Evolutionary conservation across 1,140 invertebrate genomes (phyloP).

Genomic region (Eueides isabella): DNA sequence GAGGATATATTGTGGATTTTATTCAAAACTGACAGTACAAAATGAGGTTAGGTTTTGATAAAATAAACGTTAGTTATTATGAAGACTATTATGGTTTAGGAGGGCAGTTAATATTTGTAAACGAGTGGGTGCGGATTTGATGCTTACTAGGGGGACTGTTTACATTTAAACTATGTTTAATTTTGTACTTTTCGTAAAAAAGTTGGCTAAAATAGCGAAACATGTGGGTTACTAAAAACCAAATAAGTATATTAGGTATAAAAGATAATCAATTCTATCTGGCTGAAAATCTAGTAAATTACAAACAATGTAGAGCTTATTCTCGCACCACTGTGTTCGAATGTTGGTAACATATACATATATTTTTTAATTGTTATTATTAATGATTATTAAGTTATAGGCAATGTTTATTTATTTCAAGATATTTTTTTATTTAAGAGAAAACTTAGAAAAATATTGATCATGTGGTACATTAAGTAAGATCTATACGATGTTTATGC

Average conservation of each 20-base stretch:
- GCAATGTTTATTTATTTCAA: neutral
- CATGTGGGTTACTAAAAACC: no score
- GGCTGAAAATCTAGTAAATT: no score
- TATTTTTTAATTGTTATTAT: constrained; percentile 20
- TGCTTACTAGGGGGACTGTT: neutral
- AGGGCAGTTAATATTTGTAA: neutral
- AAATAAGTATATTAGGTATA: no score
- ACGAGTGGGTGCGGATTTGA: no score
- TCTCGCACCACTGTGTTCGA: constrained; percentile 60
- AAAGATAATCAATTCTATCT: no score
- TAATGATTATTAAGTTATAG: neutral
- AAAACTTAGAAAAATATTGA: no score
- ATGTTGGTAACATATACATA: constrained; percentile 60
- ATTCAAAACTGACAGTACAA: neutral
- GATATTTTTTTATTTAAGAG: neutral
- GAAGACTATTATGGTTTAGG: neutral
- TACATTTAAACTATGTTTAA: no score
- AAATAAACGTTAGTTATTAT: neutral
- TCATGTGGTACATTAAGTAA: no score
- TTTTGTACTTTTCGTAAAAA: no score
- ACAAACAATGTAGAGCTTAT: constrained; percentile 12
- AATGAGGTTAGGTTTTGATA: neutral
- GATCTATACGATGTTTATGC: no score
- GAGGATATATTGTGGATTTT: neutral
- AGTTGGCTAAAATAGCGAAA: no score